These are phyloP conservation scores for Psilanteris sp. DNA, from an alignment of 1,140 invertebrate species.

Conservation along the genomic window DNA sequence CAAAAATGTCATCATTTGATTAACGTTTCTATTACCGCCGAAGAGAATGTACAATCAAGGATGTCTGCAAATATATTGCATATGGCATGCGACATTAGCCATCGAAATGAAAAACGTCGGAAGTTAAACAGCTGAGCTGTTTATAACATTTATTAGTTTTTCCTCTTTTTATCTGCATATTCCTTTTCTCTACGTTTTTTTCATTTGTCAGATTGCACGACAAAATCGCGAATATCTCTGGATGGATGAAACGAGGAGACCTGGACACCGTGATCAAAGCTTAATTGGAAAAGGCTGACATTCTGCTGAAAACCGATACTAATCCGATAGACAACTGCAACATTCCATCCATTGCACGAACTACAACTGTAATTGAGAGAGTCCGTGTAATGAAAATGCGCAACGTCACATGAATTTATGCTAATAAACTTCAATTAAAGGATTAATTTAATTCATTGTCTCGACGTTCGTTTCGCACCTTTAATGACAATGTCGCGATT, in stretches of 20 bases:
- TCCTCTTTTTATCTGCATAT: conserved; percentile 11
- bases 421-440: conserved; percentile 60
- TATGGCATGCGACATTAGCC: conserved; percentile 35
- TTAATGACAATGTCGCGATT: conserved; percentile 31
- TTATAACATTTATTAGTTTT: conserved; percentile 9
- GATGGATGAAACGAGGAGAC: conserved; percentile 44
- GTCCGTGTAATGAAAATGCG: conserved; percentile 47
- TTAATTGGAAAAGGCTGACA: conserved; percentile 72
- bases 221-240: conserved; percentile 44
- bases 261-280: conserved; percentile 68
- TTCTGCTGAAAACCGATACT: conserved; percentile 58
- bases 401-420: conserved; percentile 53
- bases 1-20: no score
- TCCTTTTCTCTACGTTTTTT: conserved; percentile 23
- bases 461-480: conserved; percentile 1
- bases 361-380: conserved; percentile 50
- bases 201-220: conserved; percentile 1
- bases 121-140: conserved; percentile 40
- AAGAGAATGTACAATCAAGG: conserved; percentile 24
- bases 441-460: conserved; percentile 57
- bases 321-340: conserved; percentile 58
- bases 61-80: conserved; percentile 30
- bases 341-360: conserved; percentile 12
- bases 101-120: conserved; percentile 45
- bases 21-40: no score